These are phyloP conservation scores for Kryptopterus vitreolus DNA, from an alignment of 2,797 vertebrate genomes.

Conservation along the genomic window DNA sequence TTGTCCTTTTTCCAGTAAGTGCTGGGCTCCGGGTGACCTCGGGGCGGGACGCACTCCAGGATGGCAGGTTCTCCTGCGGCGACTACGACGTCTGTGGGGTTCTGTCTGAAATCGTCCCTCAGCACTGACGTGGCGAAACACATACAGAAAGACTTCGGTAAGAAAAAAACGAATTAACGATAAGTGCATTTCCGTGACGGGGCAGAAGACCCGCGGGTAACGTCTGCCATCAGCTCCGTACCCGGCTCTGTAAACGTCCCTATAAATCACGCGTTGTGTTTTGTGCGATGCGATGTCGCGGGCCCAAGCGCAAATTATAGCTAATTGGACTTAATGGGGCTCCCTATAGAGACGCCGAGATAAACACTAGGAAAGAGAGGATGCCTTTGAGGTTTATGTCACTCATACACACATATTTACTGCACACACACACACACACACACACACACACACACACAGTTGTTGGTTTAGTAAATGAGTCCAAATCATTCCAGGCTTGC, in stretches of 20 bases:
- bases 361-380: conserved; percentile 64
- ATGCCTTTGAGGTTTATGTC: conserved; percentile 71
- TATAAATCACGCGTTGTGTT: conserved; percentile 35
- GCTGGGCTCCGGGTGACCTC: conserved; percentile 95
- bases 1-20: conserved; percentile 99
- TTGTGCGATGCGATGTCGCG: conserved; percentile 56
- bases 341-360: conserved; percentile 69
- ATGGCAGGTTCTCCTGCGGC: conserved; percentile 96
- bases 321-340: conserved; percentile 75
- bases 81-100: conserved; percentile 94
- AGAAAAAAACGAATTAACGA: background rate
- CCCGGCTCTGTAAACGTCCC: background rate
- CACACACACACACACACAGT: background rate
- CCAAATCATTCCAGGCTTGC: background rate
- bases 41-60: conserved; percentile 93
- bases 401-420: conserved; percentile 52
- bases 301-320: conserved; percentile 61
- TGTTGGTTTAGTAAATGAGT: background rate
- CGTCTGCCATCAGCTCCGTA: background rate
- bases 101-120: conserved; percentile 96
- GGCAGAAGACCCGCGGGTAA: conserved; percentile 17
- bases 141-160: background rate
- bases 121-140: conserved; percentile 76
- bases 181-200: background rate
- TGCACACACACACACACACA: background rate